Percentiles rank a stretch among this genome's conserved stretches.
phyloP scores from a whole-genome alignment of 2,113 vertebrate species.

The Mormoops blainvillei region DNA sequence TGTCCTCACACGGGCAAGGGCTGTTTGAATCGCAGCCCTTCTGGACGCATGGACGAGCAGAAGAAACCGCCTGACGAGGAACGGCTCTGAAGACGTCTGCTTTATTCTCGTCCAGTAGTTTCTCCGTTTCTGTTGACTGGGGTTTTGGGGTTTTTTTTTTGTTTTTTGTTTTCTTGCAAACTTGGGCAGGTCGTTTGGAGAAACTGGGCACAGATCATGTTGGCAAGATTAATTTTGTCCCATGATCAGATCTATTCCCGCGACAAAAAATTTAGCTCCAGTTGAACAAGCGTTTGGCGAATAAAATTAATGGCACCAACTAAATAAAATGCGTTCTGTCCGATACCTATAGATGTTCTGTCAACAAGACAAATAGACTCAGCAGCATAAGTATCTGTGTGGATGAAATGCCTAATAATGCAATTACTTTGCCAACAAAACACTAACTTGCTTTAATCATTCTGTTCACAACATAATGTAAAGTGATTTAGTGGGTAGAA shows the following conservation, averaged over 20 bases:
- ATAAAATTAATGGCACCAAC: constrained; percentile 73
- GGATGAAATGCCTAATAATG: constrained; percentile 80
- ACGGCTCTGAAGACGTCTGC: not conserved
- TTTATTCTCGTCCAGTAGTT: not conserved
- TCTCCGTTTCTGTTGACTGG: not conserved
- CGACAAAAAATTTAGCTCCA: constrained; percentile 53
- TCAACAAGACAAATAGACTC: constrained; percentile 81
- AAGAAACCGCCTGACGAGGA: not conserved
- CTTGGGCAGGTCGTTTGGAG: not conserved
- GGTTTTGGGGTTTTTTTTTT: too few species aligned
- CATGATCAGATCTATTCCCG: constrained; percentile 39
- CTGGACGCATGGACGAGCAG: not conserved
- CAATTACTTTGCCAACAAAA: constrained; percentile 81
- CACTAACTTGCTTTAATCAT: constrained; percentile 80
- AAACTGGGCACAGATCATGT: not conserved
- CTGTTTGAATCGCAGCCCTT: not conserved
- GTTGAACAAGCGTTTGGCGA: constrained; percentile 71
- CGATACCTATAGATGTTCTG: constrained; percentile 78
- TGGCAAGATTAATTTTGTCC: constrained; percentile 46
- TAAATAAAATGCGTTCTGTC: constrained; percentile 77
- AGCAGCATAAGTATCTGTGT: constrained; percentile 70
- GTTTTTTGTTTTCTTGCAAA: not conserved
- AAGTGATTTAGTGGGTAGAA: constrained; percentile 82
- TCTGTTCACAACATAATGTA: constrained; percentile 74
- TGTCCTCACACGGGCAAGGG: too few species aligned